These are phyloP conservation scores for Meteorus sp. DNA, from an alignment of 1,140 invertebrate genomes.

Conservation along the genomic window DNA sequence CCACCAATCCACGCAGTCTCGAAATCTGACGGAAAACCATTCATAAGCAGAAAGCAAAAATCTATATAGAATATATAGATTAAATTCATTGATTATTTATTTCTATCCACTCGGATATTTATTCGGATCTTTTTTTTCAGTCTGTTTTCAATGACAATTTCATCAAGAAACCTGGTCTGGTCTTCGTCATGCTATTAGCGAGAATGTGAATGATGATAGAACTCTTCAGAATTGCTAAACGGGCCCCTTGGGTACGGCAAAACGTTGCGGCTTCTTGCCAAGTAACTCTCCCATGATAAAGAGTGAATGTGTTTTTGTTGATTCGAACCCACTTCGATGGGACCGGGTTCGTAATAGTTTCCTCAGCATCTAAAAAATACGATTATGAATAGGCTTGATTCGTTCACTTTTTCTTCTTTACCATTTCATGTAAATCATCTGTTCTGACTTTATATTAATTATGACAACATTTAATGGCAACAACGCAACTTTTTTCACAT, in stretches of 20 bases:
- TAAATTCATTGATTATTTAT: no score
- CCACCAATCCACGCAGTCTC: slow-evolving; percentile 41
- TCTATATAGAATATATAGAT: no score
- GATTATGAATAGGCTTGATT: no score
- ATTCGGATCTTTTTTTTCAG: no score
- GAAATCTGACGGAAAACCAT: slow-evolving; percentile 33
- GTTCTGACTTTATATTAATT: no score
- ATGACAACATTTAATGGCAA: slow-evolving; percentile 2
- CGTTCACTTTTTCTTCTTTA: no score
- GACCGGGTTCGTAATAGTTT: slow-evolving; percentile 28
- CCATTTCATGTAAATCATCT: no score
- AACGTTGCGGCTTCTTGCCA: slow-evolving; percentile 36
- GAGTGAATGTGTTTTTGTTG: slow-evolving; percentile 30
- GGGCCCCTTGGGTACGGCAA: slow-evolving; percentile 35
- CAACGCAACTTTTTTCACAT: slow-evolving; percentile 37
- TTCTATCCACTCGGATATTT: no score
- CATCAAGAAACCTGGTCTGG: slow-evolving; percentile 38
- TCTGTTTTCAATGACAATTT: no score
- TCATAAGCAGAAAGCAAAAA: slow-evolving; percentile 7
- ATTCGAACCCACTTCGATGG: slow-evolving; percentile 38
- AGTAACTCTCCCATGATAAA: slow-evolving; percentile 38
- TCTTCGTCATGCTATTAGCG: slow-evolving; percentile 36
- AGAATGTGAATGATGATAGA: slow-evolving; percentile 32
- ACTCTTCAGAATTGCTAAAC: slow-evolving; percentile 36
- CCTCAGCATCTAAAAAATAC: slow-evolving; percentile 23